Conservation (phyloP, 2,888 invertebrate genomes). For the Dasysyrphus albostriatus region DNA sequence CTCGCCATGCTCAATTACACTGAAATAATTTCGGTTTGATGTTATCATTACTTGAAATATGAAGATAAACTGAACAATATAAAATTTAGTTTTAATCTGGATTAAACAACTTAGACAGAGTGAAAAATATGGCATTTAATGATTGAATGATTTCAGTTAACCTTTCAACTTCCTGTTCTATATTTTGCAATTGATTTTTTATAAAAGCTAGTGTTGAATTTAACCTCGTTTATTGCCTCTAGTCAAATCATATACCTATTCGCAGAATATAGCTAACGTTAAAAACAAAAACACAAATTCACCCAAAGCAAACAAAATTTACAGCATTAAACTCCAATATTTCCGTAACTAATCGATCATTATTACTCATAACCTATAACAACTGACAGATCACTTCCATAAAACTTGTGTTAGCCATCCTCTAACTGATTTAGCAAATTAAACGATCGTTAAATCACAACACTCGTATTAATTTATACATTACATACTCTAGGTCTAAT, state of each 20-base stretch:
- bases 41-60: no score
- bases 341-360: constrained; percentile 27
- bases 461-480: constrained; percentile 41
- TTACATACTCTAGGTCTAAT: constrained; percentile 37
- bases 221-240: no score
- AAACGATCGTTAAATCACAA: constrained; percentile 56
- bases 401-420: constrained; percentile 25
- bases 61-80: no score
- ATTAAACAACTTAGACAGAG: no score
- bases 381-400: constrained; percentile 37
- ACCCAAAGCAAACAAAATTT: background rate
- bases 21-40: no score
- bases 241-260: background rate
- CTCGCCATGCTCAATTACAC: no score
- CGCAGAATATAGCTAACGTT: background rate
- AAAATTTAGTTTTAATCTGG: no score
- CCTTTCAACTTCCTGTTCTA: no score
- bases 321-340: background rate
- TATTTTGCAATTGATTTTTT: no score
- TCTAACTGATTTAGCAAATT: constrained; percentile 53
- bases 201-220: no score
- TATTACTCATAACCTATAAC: background rate
- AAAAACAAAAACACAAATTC: background rate
- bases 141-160: no score
- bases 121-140: no score